These are phyloP conservation scores for Mus spretus DNA, from an alignment of 2,797 vertebrate species.

Conservation along the genomic window DNA sequence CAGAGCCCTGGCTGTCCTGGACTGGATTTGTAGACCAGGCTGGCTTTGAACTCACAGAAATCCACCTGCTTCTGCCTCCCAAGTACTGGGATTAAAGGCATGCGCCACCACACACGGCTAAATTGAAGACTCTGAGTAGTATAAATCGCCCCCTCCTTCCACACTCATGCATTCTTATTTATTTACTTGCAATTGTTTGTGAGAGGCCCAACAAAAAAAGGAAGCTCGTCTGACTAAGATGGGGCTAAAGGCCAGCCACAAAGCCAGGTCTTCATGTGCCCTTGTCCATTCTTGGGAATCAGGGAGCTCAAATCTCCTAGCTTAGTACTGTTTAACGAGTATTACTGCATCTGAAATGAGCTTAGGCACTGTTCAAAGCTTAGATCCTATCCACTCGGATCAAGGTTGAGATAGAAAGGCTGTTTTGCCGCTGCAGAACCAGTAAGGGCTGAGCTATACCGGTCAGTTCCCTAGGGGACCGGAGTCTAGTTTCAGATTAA, in stretches of 20 bases:
- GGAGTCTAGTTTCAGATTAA: slow-evolving; percentile 82
- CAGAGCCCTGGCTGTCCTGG: background rate
- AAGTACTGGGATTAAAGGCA: background rate
- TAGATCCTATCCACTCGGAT: slow-evolving; percentile 59
- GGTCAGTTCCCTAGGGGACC: slow-evolving; percentile 61
- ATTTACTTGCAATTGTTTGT: slow-evolving; percentile 41
- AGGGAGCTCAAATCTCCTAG: background rate
- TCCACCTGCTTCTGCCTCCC: background rate
- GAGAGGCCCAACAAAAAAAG: slow-evolving; percentile 18
- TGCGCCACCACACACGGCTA: background rate
- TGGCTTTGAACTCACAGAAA: background rate
- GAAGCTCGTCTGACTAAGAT: slow-evolving; percentile 12
- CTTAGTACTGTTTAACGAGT: slow-evolving; percentile 25
- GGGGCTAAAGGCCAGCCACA: background rate
- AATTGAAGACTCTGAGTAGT: background rate
- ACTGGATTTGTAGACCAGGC: background rate
- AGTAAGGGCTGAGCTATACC: slow-evolving; percentile 62
- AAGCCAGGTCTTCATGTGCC: background rate
- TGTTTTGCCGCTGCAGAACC: slow-evolving; percentile 70
- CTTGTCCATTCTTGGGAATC: background rate
- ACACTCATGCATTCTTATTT: background rate
- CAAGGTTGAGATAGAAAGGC: slow-evolving; percentile 57
- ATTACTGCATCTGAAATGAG: slow-evolving; percentile 43
- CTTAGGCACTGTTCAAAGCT: slow-evolving; percentile 37
- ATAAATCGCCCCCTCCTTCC: background rate